These are phyloP conservation scores for Octodon degus DNA, from an alignment of 2,113 vertebrate species.

Conservation along the genomic window DNA sequence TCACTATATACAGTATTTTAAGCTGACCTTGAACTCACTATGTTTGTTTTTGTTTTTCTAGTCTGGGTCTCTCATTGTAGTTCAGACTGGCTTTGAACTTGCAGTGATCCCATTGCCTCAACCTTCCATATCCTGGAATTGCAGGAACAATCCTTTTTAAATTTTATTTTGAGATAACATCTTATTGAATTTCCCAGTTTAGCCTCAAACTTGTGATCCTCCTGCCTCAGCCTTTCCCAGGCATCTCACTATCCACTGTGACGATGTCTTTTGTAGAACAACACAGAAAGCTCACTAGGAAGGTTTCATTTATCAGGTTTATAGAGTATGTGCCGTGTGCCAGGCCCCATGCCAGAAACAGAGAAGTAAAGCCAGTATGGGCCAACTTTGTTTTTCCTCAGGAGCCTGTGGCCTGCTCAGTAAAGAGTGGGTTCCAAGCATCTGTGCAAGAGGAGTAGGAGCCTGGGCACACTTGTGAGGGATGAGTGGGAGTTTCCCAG, in stretches of 20 bases:
- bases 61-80: not conserved
- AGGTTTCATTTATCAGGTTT: slow-evolving; percentile 55
- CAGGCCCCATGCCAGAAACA: not conserved
- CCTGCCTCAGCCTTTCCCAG: not conserved
- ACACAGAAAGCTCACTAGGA: slow-evolving; percentile 24
- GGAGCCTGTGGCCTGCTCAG: not conserved
- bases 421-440: not conserved
- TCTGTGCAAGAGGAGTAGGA: not conserved
- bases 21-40: not conserved
- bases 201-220: not conserved
- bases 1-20: not conserved
- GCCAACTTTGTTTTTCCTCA: slow-evolving; percentile 33
- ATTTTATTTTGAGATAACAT: not conserved
- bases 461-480: not conserved
- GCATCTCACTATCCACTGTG: not conserved
- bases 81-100: not conserved
- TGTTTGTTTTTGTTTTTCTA: not conserved
- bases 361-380: slow-evolving; percentile 5
- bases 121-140: not conserved
- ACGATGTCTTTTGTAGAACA: not conserved
- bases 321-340: slow-evolving; percentile 34
- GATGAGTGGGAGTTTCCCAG: slow-evolving; percentile 23
- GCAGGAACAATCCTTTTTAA: not conserved
- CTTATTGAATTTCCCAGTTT: not conserved
- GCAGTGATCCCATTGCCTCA: not conserved